These are phyloP conservation scores for Cydia fagiglandana DNA, from an alignment of 1,140 invertebrate genomes.

Conservation along the genomic window DNA sequence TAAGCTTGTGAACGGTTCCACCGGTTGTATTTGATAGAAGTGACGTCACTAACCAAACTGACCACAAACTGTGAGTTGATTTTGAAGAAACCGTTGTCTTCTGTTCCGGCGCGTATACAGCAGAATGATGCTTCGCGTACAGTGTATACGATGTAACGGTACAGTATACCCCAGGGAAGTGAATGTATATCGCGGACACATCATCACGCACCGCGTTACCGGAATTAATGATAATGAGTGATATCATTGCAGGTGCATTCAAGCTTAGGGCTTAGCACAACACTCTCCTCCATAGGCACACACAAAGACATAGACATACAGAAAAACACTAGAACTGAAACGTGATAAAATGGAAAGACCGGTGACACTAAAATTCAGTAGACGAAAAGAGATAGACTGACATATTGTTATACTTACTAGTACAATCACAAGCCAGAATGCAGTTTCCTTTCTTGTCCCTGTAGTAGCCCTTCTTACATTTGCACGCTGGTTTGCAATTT, in stretches of 20 bases:
- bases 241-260: too few relatives aligned
- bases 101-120: background rate
- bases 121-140: background rate
- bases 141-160: background rate
- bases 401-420: background rate
- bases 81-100: background rate
- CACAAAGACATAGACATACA: too few relatives aligned
- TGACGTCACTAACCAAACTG: background rate
- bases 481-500: background rate
- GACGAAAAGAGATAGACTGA: too few relatives aligned
- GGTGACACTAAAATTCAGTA: too few relatives aligned
- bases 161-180: background rate
- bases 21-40: background rate
- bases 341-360: too few relatives aligned
- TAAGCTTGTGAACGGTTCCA: background rate
- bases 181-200: background rate
- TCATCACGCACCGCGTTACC: background rate
- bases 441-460: background rate
- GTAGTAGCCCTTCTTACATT: background rate
- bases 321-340: too few relatives aligned
- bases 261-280: too few relatives aligned
- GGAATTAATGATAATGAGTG: too few relatives aligned
- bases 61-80: background rate
- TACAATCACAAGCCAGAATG: background rate
- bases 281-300: too few relatives aligned